Evolutionary conservation across 2,797 vertebrate genomes (phyloP), one percentile per base, ranked within the genome.

Genomic region (Leuciscus waleckii): DNA sequence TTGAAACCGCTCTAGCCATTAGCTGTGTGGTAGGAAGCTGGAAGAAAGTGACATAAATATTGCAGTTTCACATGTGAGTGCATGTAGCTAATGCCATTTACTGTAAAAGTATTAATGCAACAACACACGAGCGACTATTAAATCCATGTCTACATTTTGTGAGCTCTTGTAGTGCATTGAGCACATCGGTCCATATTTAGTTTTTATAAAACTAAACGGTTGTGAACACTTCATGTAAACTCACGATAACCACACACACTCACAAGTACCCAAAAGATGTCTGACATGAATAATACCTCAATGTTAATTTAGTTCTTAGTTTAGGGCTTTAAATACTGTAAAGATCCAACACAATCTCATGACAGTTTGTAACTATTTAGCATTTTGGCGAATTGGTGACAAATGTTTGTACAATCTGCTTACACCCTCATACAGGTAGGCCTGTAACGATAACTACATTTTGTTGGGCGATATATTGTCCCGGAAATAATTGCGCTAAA

Each of bases 1-100:
- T 17, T 65, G 41, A 75, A 63, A 75, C 39, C 41, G 9, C 61
- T 32, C 7, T 23, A n/a, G 65, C 75, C 26, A 84, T 84, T 69
- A 84, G 11, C n/a, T 43, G 19, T 46, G 49, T 17, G 65, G 74
- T 58, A 23, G 17, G 21, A 56, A 77, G 65, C n/a, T 69, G 63
- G 10, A 58, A 23, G 46, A 83, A 83, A 68, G 43, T 56, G 37
- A 41, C 63, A 78, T 84, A n/a, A 70, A 84, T 70, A 78, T 84
- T 78, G 17, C n/a, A 84, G 61, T 32, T 56, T 39, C 26, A 7
- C 21, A 84, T 58, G 63, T 4, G 35, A 69, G 73, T 32, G 61
- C 46, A 56, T 32, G 39, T 32, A 29, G 23, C 63, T 78, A 49
- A 39, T 76, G 32, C 29, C 16, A n/a, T 11, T 77, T 78, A n/a